These are phyloP conservation scores for Augochlorella aurata DNA, from an alignment of 2,888 invertebrate genomes.

Conservation along the genomic window DNA sequence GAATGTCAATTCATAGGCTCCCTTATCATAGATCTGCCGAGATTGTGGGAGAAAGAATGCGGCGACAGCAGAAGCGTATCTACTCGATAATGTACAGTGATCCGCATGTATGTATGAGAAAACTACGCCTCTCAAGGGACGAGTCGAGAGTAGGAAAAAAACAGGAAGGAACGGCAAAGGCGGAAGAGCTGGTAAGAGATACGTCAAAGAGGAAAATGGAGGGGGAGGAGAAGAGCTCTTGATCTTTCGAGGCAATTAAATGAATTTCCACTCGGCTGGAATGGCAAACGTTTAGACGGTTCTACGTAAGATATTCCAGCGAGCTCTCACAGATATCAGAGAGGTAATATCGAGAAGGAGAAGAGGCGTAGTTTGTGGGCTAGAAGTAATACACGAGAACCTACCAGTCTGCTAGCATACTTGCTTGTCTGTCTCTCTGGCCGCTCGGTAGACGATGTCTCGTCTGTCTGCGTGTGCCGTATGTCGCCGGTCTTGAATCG, in stretches of 20 bases:
- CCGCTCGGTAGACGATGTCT: conserved; percentile 40
- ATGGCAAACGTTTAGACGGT: conserved; percentile 72
- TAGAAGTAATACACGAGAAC: conserved; percentile 70
- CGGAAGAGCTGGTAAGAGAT: conserved; percentile 46
- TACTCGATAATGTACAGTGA: conserved; percentile 23
- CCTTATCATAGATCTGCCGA: background rate
- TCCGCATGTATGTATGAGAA: conserved; percentile 17
- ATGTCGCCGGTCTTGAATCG: conserved; percentile 65
- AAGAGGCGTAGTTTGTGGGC: conserved; percentile 69
- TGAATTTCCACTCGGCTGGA: conserved; percentile 72
- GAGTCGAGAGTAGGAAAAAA: conserved; percentile 32
- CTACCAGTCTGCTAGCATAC: conserved; percentile 55
- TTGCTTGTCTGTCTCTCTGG: conserved; percentile 44
- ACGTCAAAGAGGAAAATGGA: conserved; percentile 44
- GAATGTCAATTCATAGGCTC: background rate
- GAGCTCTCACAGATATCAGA: conserved; percentile 69
- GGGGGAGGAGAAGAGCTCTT: conserved; percentile 59
- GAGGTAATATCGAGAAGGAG: conserved; percentile 69
- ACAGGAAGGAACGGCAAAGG: conserved; percentile 32
- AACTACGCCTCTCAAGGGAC: conserved; percentile 27
- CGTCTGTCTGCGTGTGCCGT: conserved; percentile 57
- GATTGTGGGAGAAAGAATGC: background rate
- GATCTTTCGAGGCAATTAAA: conserved; percentile 72
- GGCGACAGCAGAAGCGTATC: conserved; percentile 12
- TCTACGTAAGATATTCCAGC: conserved; percentile 70